Percentiles rank a stretch among this genome's conserved stretches.
phyloP scores from a whole-genome alignment of 2,797 vertebrate species.

The Anomalospiza imberbis region DNA sequence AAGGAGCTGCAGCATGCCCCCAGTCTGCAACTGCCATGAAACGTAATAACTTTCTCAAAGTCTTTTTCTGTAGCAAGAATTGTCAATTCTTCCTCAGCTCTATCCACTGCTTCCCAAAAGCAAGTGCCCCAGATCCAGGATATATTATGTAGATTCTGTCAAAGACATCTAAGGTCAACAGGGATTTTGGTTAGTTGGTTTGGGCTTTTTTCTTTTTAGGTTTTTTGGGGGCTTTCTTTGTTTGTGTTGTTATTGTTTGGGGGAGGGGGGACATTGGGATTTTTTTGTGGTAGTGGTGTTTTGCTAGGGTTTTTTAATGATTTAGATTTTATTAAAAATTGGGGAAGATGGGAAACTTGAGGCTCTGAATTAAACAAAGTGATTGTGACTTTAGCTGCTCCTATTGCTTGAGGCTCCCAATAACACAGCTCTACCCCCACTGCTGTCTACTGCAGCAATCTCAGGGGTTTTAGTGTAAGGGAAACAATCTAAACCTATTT shows the following conservation, averaged over 20 bases:
- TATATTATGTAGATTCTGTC: background rate
- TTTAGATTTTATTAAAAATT: background rate
- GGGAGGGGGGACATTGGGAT: rapidly evolving
- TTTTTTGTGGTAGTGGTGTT: background rate
- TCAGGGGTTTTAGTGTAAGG: background rate
- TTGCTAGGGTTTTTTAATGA: background rate
- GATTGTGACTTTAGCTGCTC: background rate
- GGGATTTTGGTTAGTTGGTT: background rate
- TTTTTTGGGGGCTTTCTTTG: rapidly evolving
- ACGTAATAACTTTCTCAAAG: background rate
- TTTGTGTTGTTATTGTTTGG: background rate
- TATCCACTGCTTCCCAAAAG: background rate
- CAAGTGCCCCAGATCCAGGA: background rate
- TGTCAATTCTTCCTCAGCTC: background rate
- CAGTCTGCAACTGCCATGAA: background rate
- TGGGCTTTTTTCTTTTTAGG: too few relatives aligned
- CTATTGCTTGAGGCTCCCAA: background rate
- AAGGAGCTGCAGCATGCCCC: background rate
- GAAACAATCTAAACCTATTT: background rate
- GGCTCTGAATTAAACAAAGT: background rate
- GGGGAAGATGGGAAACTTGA: background rate
- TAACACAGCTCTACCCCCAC: background rate
- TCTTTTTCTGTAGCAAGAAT: background rate
- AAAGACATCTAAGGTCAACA: background rate
- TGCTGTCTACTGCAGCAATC: background rate